Conservation (phyloP, 2,888 invertebrate species). For the Drosophila neotestacea region DNA sequence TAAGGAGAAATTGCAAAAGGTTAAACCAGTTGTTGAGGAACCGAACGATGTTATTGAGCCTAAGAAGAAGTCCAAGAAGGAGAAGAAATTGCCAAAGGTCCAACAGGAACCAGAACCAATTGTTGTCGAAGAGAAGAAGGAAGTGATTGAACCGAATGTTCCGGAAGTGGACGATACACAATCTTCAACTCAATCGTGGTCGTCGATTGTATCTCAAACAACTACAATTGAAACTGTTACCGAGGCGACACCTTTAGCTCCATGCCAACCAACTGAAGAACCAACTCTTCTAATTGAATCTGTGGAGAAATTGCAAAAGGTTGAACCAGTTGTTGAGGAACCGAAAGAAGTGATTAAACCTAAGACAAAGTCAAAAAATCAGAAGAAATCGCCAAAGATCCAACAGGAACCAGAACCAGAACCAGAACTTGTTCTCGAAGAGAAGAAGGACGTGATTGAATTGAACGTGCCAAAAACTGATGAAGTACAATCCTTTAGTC, state of each 20-base stretch:
- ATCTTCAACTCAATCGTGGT: constrained; percentile 8
- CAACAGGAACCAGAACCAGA: not conserved
- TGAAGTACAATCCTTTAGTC: constrained; percentile 3
- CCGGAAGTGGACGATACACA: not conserved
- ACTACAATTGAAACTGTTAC: constrained; percentile 10
- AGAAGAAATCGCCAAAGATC: not conserved
- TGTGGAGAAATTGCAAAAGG: not conserved
- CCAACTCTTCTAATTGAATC: not conserved
- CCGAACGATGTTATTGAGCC: not conserved
- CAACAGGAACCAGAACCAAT: constrained; percentile 3
- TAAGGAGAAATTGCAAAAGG: not conserved
- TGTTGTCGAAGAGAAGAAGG: not conserved
- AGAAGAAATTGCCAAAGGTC: not conserved
- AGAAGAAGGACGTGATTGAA: not conserved
- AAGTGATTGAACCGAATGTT: not conserved
- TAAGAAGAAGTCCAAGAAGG: constrained; percentile 6
- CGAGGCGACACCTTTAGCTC: constrained; percentile 19
- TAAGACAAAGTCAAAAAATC: not conserved
- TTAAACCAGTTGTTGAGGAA: constrained; percentile 6
- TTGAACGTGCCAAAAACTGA: too few relatives aligned
- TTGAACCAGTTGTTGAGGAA: not conserved
- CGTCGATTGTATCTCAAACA: constrained; percentile 7
- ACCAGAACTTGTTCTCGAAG: not conserved
- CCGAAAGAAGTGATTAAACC: not conserved
- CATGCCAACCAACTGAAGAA: constrained; percentile 19